Percentiles rank a stretch among this genome's conserved stretches.
These are phyloP conservation scores for Drosophila mercatorum DNA, from an alignment of 2,888 invertebrate genomes.

Conservation along the genomic window DNA sequence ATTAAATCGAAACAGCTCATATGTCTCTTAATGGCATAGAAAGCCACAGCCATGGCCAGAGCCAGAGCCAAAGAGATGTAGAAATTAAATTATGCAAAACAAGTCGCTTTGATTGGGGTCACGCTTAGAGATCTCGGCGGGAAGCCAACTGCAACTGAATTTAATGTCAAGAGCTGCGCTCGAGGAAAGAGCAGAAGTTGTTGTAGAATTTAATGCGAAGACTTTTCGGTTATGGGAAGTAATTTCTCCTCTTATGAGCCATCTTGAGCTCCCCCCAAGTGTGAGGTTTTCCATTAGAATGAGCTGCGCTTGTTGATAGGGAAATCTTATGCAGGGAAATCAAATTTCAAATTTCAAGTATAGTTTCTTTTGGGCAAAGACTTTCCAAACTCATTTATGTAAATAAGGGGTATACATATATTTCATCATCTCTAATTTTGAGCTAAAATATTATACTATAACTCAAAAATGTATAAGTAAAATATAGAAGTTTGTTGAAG, in stretches of 20 bases:
- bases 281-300: conserved; percentile 7
- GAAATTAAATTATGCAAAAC: conserved; percentile 69
- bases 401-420: neutral
- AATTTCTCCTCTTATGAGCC: conserved; percentile 32
- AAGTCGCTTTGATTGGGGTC: conserved; percentile 67
- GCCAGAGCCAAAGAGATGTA: conserved; percentile 28
- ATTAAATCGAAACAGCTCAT: conserved; percentile 39
- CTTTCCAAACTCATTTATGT: neutral
- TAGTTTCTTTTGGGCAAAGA: neutral
- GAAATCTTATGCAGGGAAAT: neutral
- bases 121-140: conserved; percentile 40
- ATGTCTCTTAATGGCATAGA: conserved; percentile 52
- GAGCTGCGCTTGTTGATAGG: neutral
- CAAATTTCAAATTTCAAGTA: neutral
- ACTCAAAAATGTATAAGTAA: neutral
- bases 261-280: neutral
- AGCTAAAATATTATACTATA: neutral
- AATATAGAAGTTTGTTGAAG: neutral
- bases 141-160: conserved; percentile 48
- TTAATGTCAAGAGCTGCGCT: conserved; percentile 45
- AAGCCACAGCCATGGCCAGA: conserved; percentile 48
- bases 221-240: conserved; percentile 48
- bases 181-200: conserved; percentile 14
- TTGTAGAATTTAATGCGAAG: conserved; percentile 23
- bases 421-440: neutral